Percentiles rank a stretch among this genome's conserved stretches.
phyloP scores from a whole-genome alignment of 2,113 vertebrate genomes.

The Panthera tigris region DNA sequence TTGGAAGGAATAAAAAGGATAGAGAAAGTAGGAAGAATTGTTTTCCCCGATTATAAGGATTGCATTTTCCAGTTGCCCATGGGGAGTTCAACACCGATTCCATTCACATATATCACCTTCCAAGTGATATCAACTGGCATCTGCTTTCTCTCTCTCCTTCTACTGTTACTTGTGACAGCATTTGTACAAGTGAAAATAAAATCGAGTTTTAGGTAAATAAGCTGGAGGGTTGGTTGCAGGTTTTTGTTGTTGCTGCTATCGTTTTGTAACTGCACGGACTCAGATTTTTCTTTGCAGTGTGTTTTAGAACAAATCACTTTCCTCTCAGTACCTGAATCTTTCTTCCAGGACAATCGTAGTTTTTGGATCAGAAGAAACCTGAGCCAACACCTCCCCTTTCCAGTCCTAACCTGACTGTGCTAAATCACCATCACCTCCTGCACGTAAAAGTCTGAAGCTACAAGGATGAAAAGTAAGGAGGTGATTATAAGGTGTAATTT shows the following conservation, averaged over 20 bases:
- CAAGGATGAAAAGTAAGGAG: background rate
- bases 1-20: background rate
- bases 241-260: background rate
- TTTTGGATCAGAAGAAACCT: background rate
- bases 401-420: background rate
- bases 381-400: background rate
- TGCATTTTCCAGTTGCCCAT: background rate
- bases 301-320: background rate
- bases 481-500: background rate
- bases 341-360: background rate
- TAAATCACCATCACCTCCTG: background rate
- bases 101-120: background rate
- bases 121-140: background rate
- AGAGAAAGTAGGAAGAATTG: background rate
- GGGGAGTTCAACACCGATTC: background rate
- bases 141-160: slow-evolving; percentile 38
- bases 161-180: background rate
- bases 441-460: background rate
- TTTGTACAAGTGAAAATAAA: slow-evolving; percentile 8
- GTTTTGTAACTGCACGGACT: background rate
- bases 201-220: background rate
- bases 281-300: background rate
- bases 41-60: background rate
- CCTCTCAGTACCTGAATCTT: background rate
- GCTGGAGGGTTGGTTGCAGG: background rate